These are phyloP conservation scores for Neodontobutis hainanensis DNA, from an alignment of 2,113 vertebrate species.

Conservation along the genomic window DNA sequence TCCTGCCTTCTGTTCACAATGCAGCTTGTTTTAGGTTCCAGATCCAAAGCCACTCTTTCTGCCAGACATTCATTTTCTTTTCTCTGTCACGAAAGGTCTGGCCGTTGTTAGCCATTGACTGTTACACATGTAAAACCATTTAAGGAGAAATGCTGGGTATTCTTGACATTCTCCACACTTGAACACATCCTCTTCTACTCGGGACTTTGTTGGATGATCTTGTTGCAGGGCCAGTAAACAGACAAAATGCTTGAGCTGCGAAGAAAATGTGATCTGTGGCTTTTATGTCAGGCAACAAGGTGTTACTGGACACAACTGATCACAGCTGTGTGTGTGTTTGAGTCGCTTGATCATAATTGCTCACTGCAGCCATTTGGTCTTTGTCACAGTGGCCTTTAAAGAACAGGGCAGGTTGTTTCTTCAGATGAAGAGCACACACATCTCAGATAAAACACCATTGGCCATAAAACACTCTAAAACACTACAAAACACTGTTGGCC, in stretches of 20 bases:
- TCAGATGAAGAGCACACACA: not conserved
- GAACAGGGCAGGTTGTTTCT: constrained; percentile 41
- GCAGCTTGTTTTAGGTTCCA: not conserved
- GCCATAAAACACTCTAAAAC: too few relatives aligned
- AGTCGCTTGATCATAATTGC: constrained; percentile 69
- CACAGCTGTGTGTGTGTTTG: constrained; percentile 72
- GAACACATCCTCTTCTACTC: constrained; percentile 35
- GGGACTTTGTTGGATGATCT: constrained; percentile 59
- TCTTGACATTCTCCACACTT: constrained; percentile 61
- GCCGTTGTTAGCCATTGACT: constrained; percentile 32
- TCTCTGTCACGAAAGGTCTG: constrained; percentile 23
- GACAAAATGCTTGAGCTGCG: constrained; percentile 53
- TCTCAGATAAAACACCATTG: too few relatives aligned
- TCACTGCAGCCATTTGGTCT: constrained; percentile 41
- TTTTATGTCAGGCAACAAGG: constrained; percentile 74
- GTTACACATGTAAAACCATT: constrained; percentile 59
- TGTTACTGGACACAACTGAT: constrained; percentile 78
- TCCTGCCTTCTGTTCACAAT: constrained; percentile 2
- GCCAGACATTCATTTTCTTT: constrained; percentile 10
- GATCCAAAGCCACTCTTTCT: not conserved
- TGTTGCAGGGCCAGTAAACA: constrained; percentile 59
- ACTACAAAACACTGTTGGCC: too few relatives aligned
- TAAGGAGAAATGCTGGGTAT: constrained; percentile 40
- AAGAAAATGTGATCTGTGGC: constrained; percentile 52
- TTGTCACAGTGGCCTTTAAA: constrained; percentile 46